A percentile compares a stretch with the other conserved stretches of the same genome.
Evolutionary conservation across 2,888 invertebrate genomes (phyloP).

Genomic region (Syritta pipiens): DNA sequence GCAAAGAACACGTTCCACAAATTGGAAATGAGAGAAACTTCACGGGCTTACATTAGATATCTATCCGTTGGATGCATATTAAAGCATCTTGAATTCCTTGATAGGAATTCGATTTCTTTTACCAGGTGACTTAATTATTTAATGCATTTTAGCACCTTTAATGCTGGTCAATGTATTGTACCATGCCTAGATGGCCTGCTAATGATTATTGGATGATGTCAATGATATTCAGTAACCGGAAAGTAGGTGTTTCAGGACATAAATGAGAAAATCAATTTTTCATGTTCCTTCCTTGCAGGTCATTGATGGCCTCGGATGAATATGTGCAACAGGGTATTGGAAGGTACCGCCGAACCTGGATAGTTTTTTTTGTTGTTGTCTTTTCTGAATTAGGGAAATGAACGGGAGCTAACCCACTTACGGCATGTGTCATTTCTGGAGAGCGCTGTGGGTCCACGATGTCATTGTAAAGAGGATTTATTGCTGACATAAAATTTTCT

Average conservation of each 20-base stretch:
- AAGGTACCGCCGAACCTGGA: too few relatives aligned
- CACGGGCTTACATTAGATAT: background rate
- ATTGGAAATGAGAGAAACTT: background rate
- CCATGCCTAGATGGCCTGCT: background rate
- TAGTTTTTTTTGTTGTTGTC: too few relatives aligned
- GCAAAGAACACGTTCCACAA: slow-evolving; percentile 42
- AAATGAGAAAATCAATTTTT: background rate
- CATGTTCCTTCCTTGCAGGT: background rate
- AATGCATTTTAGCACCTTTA: slow-evolving; percentile 12
- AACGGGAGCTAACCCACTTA: too few relatives aligned
- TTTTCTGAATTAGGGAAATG: too few relatives aligned
- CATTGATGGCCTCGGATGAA: background rate
- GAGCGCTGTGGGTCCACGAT: too few relatives aligned
- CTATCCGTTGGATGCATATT: background rate
- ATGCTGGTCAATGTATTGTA: background rate
- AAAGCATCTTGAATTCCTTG: slow-evolving; percentile 8
- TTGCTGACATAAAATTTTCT: too few relatives aligned
- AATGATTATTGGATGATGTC: background rate
- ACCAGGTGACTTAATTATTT: slow-evolving; percentile 22
- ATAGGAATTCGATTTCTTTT: slow-evolving; percentile 25
- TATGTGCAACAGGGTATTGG: slow-evolving; percentile 11
- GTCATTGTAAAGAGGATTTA: too few relatives aligned
- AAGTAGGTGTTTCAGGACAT: background rate
- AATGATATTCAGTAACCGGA: too few relatives aligned
- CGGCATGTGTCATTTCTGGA: too few relatives aligned